These are phyloP conservation scores for Lanistes nyassanus DNA, from an alignment of 1,140 invertebrate genomes.

Conservation along the genomic window DNA sequence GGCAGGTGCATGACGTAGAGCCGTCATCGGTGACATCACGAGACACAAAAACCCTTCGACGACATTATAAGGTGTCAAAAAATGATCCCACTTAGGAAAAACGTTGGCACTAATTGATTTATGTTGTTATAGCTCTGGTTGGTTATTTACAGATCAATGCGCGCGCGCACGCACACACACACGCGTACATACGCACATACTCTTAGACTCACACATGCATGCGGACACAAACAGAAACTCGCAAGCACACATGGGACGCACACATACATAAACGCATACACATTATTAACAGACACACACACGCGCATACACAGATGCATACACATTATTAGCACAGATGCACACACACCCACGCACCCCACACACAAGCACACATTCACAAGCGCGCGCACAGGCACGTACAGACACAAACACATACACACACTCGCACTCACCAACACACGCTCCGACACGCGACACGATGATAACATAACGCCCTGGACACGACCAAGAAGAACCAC, in stretches of 20 bases:
- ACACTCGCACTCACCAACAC: background rate
- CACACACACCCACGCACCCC: background rate
- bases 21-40: no score
- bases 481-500: no score
- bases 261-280: constrained; percentile 22
- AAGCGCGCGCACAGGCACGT: constrained; percentile 6
- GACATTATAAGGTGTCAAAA: no score
- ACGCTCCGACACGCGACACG: constrained; percentile 1
- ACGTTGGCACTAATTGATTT: no score
- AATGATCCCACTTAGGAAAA: no score
- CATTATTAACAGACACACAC: background rate
- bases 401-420: background rate
- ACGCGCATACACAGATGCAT: background rate
- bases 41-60: no score
- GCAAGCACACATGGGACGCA: constrained; percentile 14
- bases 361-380: background rate
- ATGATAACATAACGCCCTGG: no score
- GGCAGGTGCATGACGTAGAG: no score
- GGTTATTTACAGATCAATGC: no score
- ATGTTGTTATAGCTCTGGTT: no score
- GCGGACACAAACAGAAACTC: constrained; percentile 22
- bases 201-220: constrained; percentile 19
- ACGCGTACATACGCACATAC: background rate
- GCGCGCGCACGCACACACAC: background rate
- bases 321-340: background rate